A percentile compares a stretch with the other conserved stretches of the same genome.
phyloP scores from a whole-genome alignment of 1,140 invertebrate genomes.

The Drosophila subpulchrella region DNA sequence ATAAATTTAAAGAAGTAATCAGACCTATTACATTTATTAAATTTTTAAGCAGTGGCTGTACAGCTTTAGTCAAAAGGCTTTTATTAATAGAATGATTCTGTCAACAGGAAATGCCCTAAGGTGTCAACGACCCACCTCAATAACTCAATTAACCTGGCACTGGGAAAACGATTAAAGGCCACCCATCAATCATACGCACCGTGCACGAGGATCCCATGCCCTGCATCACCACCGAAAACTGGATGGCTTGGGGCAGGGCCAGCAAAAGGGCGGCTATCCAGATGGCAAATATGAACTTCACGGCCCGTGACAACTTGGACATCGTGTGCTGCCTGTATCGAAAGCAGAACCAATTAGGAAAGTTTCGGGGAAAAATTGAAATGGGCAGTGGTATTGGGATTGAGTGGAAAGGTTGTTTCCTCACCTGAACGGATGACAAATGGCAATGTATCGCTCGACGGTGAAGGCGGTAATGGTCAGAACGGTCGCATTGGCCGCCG shows the following conservation, averaged over 20 bases:
- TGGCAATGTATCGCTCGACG: constrained; percentile 93
- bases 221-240: constrained; percentile 88
- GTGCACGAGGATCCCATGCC: constrained; percentile 85
- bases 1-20: too few relatives aligned
- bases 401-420: constrained; percentile 3
- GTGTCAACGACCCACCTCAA: not conserved
- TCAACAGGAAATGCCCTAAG: not conserved
- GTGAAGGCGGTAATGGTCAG: constrained; percentile 96
- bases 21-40: too few relatives aligned
- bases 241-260: constrained; percentile 92
- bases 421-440: constrained; percentile 90
- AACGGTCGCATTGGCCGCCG: constrained; percentile 95
- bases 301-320: constrained; percentile 91
- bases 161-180: constrained; percentile 4
- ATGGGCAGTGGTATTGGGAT: not conserved
- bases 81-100: not conserved
- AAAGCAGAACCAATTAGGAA: constrained; percentile 49
- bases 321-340: constrained; percentile 89
- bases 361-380: constrained; percentile 1
- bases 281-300: constrained; percentile 90
- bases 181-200: constrained; percentile 64
- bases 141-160: constrained; percentile 20
- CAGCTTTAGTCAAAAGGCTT: not conserved
- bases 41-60: too few relatives aligned
- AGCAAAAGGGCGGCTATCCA: constrained; percentile 90